phyloP scores from a whole-genome alignment of 2,888 invertebrate species.

The Agonum fuliginosum region DNA sequence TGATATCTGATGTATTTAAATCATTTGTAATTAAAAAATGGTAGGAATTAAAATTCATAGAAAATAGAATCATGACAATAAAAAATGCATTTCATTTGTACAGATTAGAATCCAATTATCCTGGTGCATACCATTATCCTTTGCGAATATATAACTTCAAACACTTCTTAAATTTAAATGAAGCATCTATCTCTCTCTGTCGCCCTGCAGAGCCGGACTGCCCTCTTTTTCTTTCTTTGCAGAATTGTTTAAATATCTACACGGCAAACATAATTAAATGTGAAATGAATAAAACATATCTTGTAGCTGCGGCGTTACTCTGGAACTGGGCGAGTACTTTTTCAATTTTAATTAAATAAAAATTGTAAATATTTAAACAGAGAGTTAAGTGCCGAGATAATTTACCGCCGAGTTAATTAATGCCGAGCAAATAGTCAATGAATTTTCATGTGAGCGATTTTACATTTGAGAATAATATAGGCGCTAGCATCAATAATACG shows the following conservation, averaged over 20 bases:
- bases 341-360: conserved; percentile 31
- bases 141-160: conserved; percentile 30
- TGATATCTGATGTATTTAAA: no score
- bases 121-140: conserved; percentile 23
- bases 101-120: conserved; percentile 26
- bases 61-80: conserved; percentile 16
- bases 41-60: conserved; percentile 30
- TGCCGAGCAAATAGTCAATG: neutral
- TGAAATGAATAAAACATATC: conserved; percentile 27
- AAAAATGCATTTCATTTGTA: conserved; percentile 15
- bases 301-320: no score
- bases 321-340: neutral
- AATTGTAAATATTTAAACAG: conserved; percentile 22
- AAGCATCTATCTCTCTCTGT: neutral
- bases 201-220: neutral
- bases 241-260: conserved; percentile 15
- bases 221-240: conserved; percentile 10
- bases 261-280: conserved; percentile 34
- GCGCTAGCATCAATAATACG: no score
- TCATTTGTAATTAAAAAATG: no score
- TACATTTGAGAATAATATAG: no score
- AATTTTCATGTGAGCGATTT: no score
- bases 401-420: neutral
- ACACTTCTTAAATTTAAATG: conserved; percentile 38
- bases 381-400: neutral